These are phyloP conservation scores for Bombus vancouverensis DNA, from an alignment of 1,140 invertebrate species.

Conservation along the genomic window DNA sequence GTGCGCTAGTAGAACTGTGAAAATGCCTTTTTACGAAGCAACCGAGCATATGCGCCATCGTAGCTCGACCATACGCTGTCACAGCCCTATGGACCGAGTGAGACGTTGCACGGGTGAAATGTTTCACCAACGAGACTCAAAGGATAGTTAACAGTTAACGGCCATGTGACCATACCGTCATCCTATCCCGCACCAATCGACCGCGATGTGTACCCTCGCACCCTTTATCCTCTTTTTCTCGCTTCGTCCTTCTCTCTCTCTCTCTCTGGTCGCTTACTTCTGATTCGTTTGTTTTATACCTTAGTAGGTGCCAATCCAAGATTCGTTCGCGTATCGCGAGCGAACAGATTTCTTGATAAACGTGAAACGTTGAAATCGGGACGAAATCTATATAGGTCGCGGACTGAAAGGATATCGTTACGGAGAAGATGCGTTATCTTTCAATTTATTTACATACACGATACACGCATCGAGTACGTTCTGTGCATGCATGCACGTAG, in stretches of 20 bases:
- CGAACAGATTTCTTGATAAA: background rate
- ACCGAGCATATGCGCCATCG: slow-evolving; percentile 58
- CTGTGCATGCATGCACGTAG: no score
- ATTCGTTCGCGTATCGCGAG: background rate
- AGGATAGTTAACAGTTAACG: slow-evolving; percentile 70
- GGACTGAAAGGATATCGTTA: no score
- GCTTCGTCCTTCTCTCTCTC: background rate
- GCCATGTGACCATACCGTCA: slow-evolving; percentile 38
- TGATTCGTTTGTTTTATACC: background rate
- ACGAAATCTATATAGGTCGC: background rate
- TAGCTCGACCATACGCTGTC: slow-evolving; percentile 60
- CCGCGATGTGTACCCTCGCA: background rate
- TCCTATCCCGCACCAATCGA: slow-evolving; percentile 7
- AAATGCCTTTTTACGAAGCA: slow-evolving; percentile 69
- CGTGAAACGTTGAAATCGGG: no score
- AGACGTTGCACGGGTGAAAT: slow-evolving; percentile 68
- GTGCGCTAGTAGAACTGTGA: slow-evolving; percentile 58
- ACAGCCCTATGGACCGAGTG: slow-evolving; percentile 58
- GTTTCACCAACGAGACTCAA: slow-evolving; percentile 66
- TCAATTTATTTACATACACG: no score
- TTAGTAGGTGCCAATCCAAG: no score
- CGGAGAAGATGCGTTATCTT: no score
- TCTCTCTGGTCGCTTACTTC: background rate
- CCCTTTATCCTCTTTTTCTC: slow-evolving; percentile 23
- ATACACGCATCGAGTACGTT: no score